A percentile compares a stretch with the other conserved stretches of the same genome.
Conservation (phyloP, 2,888 invertebrate genomes). For the Drosophila ustulata region DNA sequence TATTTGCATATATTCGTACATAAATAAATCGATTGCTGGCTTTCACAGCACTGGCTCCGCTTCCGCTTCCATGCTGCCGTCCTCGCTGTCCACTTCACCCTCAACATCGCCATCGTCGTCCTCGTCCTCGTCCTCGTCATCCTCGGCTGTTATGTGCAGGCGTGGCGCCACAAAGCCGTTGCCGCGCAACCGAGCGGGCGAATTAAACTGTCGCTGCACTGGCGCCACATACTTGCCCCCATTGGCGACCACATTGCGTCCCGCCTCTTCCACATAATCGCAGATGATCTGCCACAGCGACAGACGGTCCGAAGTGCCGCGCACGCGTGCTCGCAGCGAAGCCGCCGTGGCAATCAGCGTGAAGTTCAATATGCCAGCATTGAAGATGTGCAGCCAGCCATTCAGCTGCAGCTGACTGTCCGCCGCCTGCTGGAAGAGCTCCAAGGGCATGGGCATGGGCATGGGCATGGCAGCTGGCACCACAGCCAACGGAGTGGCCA, state of each 20-base stretch:
- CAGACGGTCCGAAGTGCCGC: slow-evolving; percentile 49
- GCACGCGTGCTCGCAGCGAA: slow-evolving; percentile 50
- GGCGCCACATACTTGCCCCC: slow-evolving; percentile 45
- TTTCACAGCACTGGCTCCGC: slow-evolving; percentile 17
- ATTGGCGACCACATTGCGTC: slow-evolving; percentile 51
- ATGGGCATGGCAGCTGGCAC: slow-evolving; percentile 1
- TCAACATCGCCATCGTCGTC: slow-evolving; percentile 22
- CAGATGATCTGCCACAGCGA: slow-evolving; percentile 67
- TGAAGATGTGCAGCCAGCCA: slow-evolving; percentile 66
- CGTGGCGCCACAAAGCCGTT: slow-evolving; percentile 44
- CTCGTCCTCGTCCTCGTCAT: slow-evolving; percentile 57
- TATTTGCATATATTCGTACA: slow-evolving; percentile 58
- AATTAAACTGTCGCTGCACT: slow-evolving; percentile 6
- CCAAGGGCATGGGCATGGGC: slow-evolving; percentile 24
- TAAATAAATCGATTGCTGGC: slow-evolving; percentile 37
- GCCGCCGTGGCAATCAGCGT: slow-evolving; percentile 67
- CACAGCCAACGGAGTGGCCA: neutral
- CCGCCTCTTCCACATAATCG: slow-evolving; percentile 67
- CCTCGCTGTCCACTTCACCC: slow-evolving; percentile 64
- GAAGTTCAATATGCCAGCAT: slow-evolving; percentile 68
- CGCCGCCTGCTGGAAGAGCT: slow-evolving; percentile 32
- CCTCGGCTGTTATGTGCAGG: slow-evolving; percentile 67
- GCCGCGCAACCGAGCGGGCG: slow-evolving; percentile 7
- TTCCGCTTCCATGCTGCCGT: slow-evolving; percentile 11
- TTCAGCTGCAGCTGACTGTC: slow-evolving; percentile 47